phyloP scores from a whole-genome alignment of 2,113 vertebrate species.

The Megaceryle torquata region DNA sequence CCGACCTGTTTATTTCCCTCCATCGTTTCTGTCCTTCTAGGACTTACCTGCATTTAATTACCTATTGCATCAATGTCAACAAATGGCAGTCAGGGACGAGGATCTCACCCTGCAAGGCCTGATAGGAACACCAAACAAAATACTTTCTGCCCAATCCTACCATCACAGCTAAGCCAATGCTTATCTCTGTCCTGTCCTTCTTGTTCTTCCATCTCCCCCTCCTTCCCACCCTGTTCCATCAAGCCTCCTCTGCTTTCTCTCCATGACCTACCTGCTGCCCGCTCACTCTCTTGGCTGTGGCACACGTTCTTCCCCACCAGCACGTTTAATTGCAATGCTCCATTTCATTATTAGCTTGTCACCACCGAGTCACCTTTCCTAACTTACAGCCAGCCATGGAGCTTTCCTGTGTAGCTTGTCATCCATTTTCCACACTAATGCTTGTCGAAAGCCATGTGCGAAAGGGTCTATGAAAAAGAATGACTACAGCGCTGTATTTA shows the following conservation, averaged over 20 bases:
- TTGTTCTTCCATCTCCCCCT: neutral
- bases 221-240: neutral
- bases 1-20: neutral
- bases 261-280: neutral
- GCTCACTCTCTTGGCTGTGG: neutral
- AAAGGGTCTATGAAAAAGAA: neutral
- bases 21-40: neutral
- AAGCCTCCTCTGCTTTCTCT: neutral
- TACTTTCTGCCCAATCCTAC: neutral
- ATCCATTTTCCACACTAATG: neutral
- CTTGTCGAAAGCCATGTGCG: neutral
- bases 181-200: conserved; percentile 27
- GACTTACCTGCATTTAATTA: conserved; percentile 43
- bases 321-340: conserved; percentile 29
- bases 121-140: neutral
- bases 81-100: neutral
- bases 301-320: conserved; percentile 21
- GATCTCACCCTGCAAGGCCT: neutral
- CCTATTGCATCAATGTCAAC: neutral
- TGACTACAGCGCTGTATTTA: neutral
- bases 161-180: neutral
- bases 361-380: conserved; percentile 10
- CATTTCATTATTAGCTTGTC: conserved; percentile 48
- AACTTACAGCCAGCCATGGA: neutral
- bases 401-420: neutral